These are phyloP conservation scores for Macrostomum lignano DNA, from an alignment of 1,140 invertebrate genomes.

Conservation along the genomic window DNA sequence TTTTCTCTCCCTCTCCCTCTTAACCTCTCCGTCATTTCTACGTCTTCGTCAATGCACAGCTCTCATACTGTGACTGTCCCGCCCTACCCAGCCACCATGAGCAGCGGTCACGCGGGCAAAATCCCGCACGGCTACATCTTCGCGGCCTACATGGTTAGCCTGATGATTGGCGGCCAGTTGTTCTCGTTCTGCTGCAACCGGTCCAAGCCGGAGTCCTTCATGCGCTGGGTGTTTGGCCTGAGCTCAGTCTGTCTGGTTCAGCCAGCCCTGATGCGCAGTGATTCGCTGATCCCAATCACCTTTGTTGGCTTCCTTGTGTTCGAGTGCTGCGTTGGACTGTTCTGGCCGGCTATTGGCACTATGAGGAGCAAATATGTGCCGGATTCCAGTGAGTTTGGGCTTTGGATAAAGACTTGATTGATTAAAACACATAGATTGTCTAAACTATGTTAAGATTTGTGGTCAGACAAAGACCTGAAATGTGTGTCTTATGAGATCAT, in stretches of 20 bases:
- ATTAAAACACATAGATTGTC: no score
- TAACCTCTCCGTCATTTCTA: no score
- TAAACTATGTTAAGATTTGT: no score
- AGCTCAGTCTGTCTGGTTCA: slow-evolving; percentile 16
- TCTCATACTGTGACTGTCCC: no score
- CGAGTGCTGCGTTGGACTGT: slow-evolving; percentile 33
- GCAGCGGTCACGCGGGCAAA: slow-evolving; percentile 10
- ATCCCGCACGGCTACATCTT: slow-evolving; percentile 30
- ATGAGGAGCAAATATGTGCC: slow-evolving; percentile 37
- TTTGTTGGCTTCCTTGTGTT: slow-evolving; percentile 36
- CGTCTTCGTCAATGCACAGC: no score
- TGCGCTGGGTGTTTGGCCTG: slow-evolving; percentile 25
- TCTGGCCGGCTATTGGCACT: slow-evolving; percentile 32
- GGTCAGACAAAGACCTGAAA: no score
- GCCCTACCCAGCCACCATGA: no score
- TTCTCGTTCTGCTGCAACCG: slow-evolving; percentile 32
- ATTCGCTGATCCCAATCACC: no score
- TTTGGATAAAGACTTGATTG: no score
- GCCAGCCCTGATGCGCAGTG: slow-evolving; percentile 18
- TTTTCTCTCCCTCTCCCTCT: no score
- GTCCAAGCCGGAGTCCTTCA: slow-evolving; percentile 25
- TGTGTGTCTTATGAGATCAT: no score
- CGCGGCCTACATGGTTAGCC: slow-evolving; percentile 31
- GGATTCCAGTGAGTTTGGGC: no score
- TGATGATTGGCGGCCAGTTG: slow-evolving; percentile 39